These are phyloP conservation scores for Euzophera pinguis DNA, from an alignment of 2,888 invertebrate genomes.

Conservation along the genomic window DNA sequence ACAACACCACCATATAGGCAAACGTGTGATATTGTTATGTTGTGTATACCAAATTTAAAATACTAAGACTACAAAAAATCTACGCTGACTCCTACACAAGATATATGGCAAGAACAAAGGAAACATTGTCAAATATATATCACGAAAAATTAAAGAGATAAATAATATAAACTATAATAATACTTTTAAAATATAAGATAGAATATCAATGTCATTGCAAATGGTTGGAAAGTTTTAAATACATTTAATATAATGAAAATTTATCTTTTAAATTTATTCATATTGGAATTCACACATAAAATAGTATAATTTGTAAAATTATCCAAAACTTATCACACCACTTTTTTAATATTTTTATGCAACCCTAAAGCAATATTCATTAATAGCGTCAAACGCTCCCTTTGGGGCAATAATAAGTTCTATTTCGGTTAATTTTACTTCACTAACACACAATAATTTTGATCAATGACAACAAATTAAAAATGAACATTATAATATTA, in stretches of 20 bases:
- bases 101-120: conserved; percentile 77
- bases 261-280: conserved; percentile 63
- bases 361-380: conserved; percentile 76
- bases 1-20: conserved; percentile 70
- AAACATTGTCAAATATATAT: conserved; percentile 63
- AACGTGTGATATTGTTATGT: conserved; percentile 70
- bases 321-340: conserved; percentile 80
- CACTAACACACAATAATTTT: conserved; percentile 79
- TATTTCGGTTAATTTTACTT: conserved; percentile 75
- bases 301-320: conserved; percentile 80
- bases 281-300: conserved; percentile 76
- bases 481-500: conserved; percentile 74
- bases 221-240: conserved; percentile 50
- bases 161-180: conserved; percentile 51
- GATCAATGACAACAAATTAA: conserved; percentile 78
- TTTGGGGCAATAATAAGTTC: conserved; percentile 75
- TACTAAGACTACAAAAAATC: conserved; percentile 71
- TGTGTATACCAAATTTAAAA: conserved; percentile 73
- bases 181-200: conserved; percentile 48
- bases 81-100: conserved; percentile 73
- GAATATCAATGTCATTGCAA: conserved; percentile 48
- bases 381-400: conserved; percentile 78
- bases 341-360: conserved; percentile 74
- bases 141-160: conserved; percentile 50
- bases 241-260: conserved; percentile 46